Conservation (phyloP, 2,888 invertebrate species). For the Lathronympha strigana region DNA sequence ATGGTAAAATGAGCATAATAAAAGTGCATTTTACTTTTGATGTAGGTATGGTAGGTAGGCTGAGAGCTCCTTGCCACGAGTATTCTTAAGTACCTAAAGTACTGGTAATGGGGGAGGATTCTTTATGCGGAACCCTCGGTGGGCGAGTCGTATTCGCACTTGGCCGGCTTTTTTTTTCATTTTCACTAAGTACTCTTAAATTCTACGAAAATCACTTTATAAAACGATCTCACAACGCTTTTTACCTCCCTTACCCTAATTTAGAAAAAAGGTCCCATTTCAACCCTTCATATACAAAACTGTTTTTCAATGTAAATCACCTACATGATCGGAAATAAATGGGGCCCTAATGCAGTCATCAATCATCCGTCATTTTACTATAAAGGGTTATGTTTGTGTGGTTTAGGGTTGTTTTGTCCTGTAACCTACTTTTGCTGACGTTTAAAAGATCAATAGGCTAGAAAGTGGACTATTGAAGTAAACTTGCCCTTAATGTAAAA, state of each 20-base stretch:
- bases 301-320: slow-evolving; percentile 46
- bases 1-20: too few species aligned
- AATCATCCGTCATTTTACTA: slow-evolving; percentile 48
- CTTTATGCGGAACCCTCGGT: too few species aligned
- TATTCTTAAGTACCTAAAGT: too few species aligned
- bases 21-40: too few species aligned
- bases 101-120: too few species aligned
- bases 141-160: too few species aligned
- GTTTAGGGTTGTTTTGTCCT: not conserved
- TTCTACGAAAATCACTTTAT: not conserved
- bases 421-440: slow-evolving; percentile 12
- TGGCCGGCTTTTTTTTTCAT: too few species aligned
- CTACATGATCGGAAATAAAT: slow-evolving; percentile 49
- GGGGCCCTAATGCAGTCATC: slow-evolving; percentile 46
- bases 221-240: not conserved
- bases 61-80: too few species aligned
- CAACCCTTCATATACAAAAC: slow-evolving; percentile 30
- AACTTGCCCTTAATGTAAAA: not conserved
- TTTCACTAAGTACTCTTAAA: too few species aligned
- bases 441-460: not conserved
- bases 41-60: too few species aligned
- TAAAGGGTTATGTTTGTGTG: slow-evolving; percentile 7
- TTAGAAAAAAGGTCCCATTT: not conserved
- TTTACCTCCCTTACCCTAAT: not conserved
- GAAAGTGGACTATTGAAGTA: not conserved